phyloP scores from a whole-genome alignment of 2,797 vertebrate species.

The Sylvilagus floridanus region DNA sequence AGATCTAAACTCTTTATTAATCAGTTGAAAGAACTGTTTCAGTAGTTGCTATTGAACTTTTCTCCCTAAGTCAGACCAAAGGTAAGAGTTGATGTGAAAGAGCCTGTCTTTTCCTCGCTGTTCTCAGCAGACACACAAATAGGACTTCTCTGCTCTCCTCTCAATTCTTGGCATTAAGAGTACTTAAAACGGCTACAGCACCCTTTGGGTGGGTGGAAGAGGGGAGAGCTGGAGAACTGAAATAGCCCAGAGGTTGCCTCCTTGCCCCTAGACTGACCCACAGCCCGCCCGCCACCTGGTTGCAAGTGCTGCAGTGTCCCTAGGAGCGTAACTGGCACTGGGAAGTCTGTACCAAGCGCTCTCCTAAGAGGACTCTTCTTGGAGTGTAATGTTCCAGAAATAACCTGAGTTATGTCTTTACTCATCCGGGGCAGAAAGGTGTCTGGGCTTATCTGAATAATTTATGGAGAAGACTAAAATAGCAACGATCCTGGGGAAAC shows the following conservation, averaged over 20 bases:
- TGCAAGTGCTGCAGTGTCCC: not conserved
- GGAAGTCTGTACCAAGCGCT: not conserved
- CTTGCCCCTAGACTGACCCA: not conserved
- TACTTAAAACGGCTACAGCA: not conserved
- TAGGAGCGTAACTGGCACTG: not conserved
- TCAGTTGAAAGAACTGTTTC: slow-evolving; percentile 48
- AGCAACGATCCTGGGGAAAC: slow-evolving; percentile 8
- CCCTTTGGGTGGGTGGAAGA: not conserved
- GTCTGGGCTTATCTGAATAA: slow-evolving; percentile 50
- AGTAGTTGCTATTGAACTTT: slow-evolving; percentile 37
- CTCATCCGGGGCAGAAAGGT: not conserved
- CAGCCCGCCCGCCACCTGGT: not conserved
- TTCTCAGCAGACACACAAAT: not conserved
- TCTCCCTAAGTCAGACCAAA: not conserved
- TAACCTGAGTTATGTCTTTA: not conserved
- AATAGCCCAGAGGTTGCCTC: not conserved
- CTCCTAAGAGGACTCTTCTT: not conserved
- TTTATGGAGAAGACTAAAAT: slow-evolving; percentile 27
- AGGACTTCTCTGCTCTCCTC: not conserved
- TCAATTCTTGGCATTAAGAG: not conserved
- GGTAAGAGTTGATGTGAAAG: not conserved
- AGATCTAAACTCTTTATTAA: not conserved
- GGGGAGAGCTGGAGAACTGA: not conserved
- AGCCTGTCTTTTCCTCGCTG: not conserved
- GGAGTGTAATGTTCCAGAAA: slow-evolving; percentile 5